Evolutionary conservation across 2,797 vertebrate genomes (phyloP).

Genomic region (Podargus strigoides): DNA sequence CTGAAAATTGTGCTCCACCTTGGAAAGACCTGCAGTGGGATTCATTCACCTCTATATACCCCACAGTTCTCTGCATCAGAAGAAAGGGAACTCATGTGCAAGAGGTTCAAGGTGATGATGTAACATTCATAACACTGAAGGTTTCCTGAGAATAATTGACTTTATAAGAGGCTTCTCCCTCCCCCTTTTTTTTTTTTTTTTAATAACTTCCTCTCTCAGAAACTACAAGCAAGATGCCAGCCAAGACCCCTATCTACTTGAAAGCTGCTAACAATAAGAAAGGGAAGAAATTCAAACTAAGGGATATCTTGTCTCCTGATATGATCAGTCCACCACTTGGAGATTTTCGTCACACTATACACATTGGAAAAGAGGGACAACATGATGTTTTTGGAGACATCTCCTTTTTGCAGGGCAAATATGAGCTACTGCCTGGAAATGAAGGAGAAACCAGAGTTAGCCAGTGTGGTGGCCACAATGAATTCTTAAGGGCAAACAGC

Average conservation of each 20-base stretch:
- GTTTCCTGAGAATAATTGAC: neutral
- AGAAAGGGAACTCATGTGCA: neutral
- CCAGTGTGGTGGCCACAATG: conserved; percentile 81
- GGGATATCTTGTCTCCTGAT: conserved; percentile 95
- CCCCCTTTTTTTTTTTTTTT: neutral
- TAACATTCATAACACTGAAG: conserved; percentile 16
- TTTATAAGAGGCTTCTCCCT: neutral
- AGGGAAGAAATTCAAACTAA: conserved; percentile 94
- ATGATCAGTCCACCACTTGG: conserved; percentile 98
- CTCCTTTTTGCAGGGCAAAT: conserved; percentile 97
- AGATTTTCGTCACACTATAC: conserved; percentile 97
- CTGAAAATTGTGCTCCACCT: neutral
- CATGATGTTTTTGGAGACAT: conserved; percentile 96
- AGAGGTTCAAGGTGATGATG: conserved; percentile 27
- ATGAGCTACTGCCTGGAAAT: conserved; percentile 89
- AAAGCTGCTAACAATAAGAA: conserved; percentile 92
- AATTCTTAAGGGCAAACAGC: conserved; percentile 91
- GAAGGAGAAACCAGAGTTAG: conserved; percentile 72
- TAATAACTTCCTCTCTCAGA: neutral
- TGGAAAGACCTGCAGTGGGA: neutral
- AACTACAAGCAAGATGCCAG: conserved; percentile 84
- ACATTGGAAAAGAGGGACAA: conserved; percentile 94
- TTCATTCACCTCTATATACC: neutral
- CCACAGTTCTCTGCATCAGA: neutral
- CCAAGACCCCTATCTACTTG: conserved; percentile 96